Base-by-base conservation (phyloP, 2,888 invertebrate genomes). In the Lepetodrilus schrolli region DNA sequence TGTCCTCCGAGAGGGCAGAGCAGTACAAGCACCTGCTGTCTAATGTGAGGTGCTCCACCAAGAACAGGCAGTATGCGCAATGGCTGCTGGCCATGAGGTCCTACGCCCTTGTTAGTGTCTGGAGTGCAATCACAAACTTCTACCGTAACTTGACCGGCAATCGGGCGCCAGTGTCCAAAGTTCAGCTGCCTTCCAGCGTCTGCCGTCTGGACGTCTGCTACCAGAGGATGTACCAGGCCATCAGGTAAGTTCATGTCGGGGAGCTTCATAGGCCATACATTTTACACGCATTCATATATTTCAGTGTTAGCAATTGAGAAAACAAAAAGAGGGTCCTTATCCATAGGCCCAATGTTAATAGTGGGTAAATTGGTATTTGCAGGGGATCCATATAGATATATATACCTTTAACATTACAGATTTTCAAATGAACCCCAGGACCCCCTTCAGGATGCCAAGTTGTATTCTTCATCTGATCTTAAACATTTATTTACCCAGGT, bases 111-210 rank as follows among this genome's bases (percentile, higher is more conserved):
- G 86, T 89, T 43, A 89, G 83, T 74, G 81, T 89, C 30, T 90
- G 90, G 89, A 78, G 82, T 66, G 86, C 90, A 65, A 81, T 90
- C 21, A 80, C 90, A 13, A 87, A 87, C 78, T 90, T 90, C 80
- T 89, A 87, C 76, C 77, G 86, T 23, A 86, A 86, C 68, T 76
- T 86, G 69, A 72, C 79, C 20, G 84, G 84, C 4, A 75, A 77
- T 50, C 37, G 74, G 38, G 69, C 70, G 2, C 38, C 36, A 3
- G 20, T 65, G 10, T 75, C 74, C 47, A 70, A 77, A 23, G 70
- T 75, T 49, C 76, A 78, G 8, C 47, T 72, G 17, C 72, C 78
- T 26, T 48, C 76, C 23, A 65, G 65, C 66, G 30, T 68, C 36
- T 34, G 77, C 38, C 37, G 71, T 30, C 76, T 80, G 66, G 74